Conservation (phyloP, 2,888 invertebrate genomes). For the Hyppa rectilinea region DNA sequence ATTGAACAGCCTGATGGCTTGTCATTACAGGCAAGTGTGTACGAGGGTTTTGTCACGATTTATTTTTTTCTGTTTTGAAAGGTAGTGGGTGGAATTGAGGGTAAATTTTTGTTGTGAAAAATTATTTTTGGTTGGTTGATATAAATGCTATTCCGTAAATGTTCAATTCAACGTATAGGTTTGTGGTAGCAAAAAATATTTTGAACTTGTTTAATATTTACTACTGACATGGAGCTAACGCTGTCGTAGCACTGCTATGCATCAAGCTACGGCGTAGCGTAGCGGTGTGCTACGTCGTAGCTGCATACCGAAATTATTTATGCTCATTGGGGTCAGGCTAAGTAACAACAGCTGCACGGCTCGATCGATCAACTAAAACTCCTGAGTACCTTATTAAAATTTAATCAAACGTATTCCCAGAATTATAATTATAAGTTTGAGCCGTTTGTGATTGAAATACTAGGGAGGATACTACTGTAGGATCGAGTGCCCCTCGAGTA, state of each 20-base stretch:
- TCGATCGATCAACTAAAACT: neutral
- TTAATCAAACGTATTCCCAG: slow-evolving; percentile 11
- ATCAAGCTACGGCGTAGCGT: neutral
- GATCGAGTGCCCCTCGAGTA: too few species aligned
- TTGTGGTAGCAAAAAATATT: neutral
- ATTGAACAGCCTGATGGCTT: slow-evolving; percentile 57
- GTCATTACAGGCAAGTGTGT: slow-evolving; percentile 51
- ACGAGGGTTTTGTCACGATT: slow-evolving; percentile 34
- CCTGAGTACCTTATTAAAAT: neutral
- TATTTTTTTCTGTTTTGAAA: slow-evolving; percentile 11
- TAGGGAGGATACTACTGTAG: too few species aligned
- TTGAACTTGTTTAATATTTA: neutral
- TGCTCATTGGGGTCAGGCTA: too few species aligned
- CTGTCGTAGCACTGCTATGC: neutral
- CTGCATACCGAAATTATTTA: neutral
- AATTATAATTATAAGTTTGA: too few species aligned
- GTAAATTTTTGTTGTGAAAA: neutral
- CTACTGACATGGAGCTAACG: neutral
- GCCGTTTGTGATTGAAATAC: too few species aligned
- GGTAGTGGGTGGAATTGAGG: neutral
- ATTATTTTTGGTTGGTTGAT: neutral
- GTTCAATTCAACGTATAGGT: neutral
- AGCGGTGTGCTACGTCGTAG: neutral
- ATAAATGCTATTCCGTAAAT: too few species aligned
- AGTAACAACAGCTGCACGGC: too few species aligned